Evolutionary conservation across 2,888 invertebrate genomes (phyloP).

Genomic region (Eucera pruinosa): DNA sequence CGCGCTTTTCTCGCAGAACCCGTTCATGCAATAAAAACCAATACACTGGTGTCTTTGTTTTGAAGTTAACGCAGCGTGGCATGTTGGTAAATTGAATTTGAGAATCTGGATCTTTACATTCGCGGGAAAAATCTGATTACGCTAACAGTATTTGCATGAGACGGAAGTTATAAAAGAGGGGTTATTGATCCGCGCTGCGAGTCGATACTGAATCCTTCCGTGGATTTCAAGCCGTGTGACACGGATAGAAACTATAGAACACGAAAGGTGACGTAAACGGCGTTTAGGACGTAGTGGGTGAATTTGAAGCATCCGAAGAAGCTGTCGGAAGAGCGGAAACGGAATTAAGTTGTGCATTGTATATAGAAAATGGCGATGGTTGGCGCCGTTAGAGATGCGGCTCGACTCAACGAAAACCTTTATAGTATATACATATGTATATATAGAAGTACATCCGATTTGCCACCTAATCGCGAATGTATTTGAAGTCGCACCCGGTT

Average conservation of each 20-base stretch:
- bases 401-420: slow-evolving; percentile 21
- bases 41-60: neutral
- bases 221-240: neutral
- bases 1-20: neutral
- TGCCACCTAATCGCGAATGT: slow-evolving; percentile 64
- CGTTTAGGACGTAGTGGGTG: neutral
- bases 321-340: neutral
- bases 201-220: no score
- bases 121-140: slow-evolving; percentile 15
- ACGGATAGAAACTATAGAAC: no score
- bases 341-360: slow-evolving; percentile 28
- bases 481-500: slow-evolving; percentile 41
- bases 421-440: neutral
- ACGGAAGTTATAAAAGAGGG: slow-evolving; percentile 12
- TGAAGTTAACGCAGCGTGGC: neutral
- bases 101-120: slow-evolving; percentile 15
- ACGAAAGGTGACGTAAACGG: neutral
- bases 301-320: slow-evolving; percentile 18
- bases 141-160: slow-evolving; percentile 18
- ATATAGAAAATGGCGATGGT: neutral
- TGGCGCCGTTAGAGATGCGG: slow-evolving; percentile 31
- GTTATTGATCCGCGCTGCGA: slow-evolving; percentile 6
- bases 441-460: slow-evolving; percentile 46
- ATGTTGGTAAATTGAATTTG: slow-evolving; percentile 21
- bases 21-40: no score